Percentiles rank a stretch among this genome's conserved stretches.
Conservation (phyloP, 2,797 vertebrate genomes). For the Melanogrammus aeglefinus region DNA sequence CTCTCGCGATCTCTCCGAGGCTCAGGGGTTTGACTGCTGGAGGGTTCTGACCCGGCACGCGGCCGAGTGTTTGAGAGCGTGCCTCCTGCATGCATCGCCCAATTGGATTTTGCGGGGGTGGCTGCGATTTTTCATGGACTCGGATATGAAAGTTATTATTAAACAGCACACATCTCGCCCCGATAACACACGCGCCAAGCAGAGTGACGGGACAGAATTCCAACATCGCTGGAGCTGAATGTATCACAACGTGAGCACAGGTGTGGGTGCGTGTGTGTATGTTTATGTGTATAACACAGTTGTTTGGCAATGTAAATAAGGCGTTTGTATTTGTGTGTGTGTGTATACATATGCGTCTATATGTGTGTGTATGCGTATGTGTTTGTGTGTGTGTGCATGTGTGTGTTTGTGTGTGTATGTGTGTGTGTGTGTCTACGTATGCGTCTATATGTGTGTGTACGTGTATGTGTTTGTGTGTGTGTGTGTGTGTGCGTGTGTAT, state of each 20-base stretch:
- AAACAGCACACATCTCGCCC: slow-evolving; percentile 23
- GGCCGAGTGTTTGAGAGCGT: background rate
- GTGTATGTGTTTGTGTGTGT: slow-evolving; percentile 4
- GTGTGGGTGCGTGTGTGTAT: background rate
- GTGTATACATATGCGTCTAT: too few relatives aligned
- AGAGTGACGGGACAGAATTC: slow-evolving; percentile 14
- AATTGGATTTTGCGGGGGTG: background rate
- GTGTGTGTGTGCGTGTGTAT: background rate
- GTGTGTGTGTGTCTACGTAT: too few relatives aligned
- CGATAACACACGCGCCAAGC: slow-evolving; percentile 16
- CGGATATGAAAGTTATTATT: background rate
- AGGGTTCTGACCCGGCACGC: background rate
- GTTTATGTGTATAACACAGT: too few relatives aligned
- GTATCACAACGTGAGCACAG: background rate
- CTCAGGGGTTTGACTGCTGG: background rate
- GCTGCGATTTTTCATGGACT: background rate
- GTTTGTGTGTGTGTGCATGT: background rate
- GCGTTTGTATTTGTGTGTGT: too few relatives aligned
- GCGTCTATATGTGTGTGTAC: background rate
- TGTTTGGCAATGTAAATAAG: background rate
- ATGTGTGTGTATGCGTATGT: too few relatives aligned
- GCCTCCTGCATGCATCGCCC: background rate
- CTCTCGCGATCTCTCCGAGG: background rate
- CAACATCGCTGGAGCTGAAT: background rate
- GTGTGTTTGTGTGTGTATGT: too few relatives aligned